phyloP scores from a whole-genome alignment of 1,140 invertebrate genomes.

The Diabrotica undecimpunctata region DNA sequence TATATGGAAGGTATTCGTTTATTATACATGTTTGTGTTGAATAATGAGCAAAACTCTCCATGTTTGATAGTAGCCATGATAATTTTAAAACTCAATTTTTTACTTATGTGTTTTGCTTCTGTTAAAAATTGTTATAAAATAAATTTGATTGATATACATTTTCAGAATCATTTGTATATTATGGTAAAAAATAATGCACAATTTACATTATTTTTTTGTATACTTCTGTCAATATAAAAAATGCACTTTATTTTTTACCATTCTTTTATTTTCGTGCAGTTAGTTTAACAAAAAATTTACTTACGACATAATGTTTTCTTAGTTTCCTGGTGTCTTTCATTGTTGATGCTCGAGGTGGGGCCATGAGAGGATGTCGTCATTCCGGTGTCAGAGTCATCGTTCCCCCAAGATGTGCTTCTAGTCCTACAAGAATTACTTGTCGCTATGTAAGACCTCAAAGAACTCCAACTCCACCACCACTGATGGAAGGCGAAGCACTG shows the following conservation, averaged over 20 bases:
- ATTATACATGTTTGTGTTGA: too few species aligned
- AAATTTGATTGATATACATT: too few species aligned
- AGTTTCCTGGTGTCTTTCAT: conserved; percentile 97
- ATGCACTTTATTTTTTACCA: too few species aligned
- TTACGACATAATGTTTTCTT: not conserved
- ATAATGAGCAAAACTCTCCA: too few species aligned
- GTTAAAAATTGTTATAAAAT: too few species aligned
- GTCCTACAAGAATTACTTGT: conserved; percentile 92
- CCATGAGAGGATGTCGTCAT: conserved; percentile 93
- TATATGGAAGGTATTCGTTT: too few species aligned
- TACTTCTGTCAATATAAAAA: conserved; percentile 3
- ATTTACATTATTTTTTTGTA: not conserved
- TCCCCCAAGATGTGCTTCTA: conserved; percentile 86
- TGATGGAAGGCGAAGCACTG: conserved; percentile 94
- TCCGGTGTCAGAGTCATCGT: conserved; percentile 93
- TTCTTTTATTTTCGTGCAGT: too few species aligned
- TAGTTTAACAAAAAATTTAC: not conserved
- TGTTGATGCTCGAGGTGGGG: conserved; percentile 93
- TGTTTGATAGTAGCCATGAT: too few species aligned
- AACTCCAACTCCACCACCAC: conserved; percentile 81
- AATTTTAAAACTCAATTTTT: too few species aligned
- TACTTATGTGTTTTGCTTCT: too few species aligned
- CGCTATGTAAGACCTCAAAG: conserved; percentile 77
- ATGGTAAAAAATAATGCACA: too few species aligned
- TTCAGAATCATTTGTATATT: too few species aligned